phyloP scores from a whole-genome alignment of 2,113 vertebrate genomes.

The Antechinus stuartii region DNA sequence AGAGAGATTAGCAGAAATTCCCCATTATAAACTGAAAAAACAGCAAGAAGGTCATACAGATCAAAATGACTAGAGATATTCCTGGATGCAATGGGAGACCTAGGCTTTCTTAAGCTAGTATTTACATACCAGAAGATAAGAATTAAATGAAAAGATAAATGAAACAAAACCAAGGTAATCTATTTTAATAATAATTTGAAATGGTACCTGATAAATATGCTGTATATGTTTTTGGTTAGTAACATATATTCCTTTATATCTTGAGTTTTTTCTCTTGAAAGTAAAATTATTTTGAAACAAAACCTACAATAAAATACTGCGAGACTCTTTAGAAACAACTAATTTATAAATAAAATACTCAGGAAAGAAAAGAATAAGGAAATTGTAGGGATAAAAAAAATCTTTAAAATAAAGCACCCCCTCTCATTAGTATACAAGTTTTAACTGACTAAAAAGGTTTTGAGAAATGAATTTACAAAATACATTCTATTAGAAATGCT shows the following conservation, averaged over 20 bases:
- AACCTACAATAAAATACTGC: not conserved
- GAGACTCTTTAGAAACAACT: not conserved
- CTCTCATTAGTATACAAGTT: not conserved
- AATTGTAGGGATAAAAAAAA: not conserved
- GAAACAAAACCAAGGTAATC: not conserved
- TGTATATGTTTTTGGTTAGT: not conserved
- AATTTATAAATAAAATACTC: not conserved
- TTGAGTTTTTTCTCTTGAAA: not conserved
- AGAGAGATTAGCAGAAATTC: not conserved
- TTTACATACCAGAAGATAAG: not conserved
- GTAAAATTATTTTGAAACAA: not conserved
- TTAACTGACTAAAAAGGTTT: not conserved
- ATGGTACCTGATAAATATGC: not conserved
- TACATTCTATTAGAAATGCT: not conserved
- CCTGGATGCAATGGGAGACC: too few relatives aligned
- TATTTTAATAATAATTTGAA: not conserved
- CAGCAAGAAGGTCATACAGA: not conserved
- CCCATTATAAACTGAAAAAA: not conserved
- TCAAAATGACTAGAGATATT: too few relatives aligned
- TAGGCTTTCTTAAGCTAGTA: not conserved
- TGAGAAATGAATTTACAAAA: not conserved
- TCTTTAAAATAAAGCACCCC: not conserved
- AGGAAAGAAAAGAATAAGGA: not conserved
- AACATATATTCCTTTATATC: not conserved
- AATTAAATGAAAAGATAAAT: not conserved